phyloP scores from a whole-genome alignment of 2,797 vertebrate species.

The Sebastes aleutianus region DNA sequence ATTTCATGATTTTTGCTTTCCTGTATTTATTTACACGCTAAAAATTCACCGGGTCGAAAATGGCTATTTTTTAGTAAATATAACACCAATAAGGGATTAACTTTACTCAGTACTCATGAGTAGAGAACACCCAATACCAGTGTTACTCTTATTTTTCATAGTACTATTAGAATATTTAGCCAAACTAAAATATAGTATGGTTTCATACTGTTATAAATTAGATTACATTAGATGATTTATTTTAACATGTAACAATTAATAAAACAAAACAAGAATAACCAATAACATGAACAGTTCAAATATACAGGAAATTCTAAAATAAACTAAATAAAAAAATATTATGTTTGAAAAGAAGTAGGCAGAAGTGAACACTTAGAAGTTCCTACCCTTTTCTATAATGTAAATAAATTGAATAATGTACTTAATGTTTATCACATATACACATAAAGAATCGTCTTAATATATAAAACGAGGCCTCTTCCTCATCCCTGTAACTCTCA shows the following conservation, averaged over 20 bases:
- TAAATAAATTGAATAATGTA: no score
- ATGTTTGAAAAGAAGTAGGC: no score
- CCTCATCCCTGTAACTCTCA: no score
- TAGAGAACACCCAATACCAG: not conserved
- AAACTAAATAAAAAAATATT: not conserved
- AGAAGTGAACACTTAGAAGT: no score
- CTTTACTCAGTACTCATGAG: not conserved
- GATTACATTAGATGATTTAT: not conserved
- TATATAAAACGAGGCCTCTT: no score
- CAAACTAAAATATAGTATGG: not conserved
- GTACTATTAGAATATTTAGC: not conserved
- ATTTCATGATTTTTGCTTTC: not conserved
- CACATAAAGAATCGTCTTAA: no score
- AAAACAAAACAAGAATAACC: not conserved
- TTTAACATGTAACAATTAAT: not conserved
- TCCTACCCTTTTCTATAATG: no score
- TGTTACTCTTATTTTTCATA: not conserved
- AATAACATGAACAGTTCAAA: not conserved
- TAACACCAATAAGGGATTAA: not conserved
- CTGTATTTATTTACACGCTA: not conserved
- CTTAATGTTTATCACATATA: no score
- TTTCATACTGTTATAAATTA: not conserved
- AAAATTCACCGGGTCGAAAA: not conserved
- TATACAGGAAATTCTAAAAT: no score
- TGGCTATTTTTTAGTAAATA: not conserved